Evolutionary conservation across 2,888 invertebrate genomes (phyloP).

Genomic region (Allolobophora icterica): DNA sequence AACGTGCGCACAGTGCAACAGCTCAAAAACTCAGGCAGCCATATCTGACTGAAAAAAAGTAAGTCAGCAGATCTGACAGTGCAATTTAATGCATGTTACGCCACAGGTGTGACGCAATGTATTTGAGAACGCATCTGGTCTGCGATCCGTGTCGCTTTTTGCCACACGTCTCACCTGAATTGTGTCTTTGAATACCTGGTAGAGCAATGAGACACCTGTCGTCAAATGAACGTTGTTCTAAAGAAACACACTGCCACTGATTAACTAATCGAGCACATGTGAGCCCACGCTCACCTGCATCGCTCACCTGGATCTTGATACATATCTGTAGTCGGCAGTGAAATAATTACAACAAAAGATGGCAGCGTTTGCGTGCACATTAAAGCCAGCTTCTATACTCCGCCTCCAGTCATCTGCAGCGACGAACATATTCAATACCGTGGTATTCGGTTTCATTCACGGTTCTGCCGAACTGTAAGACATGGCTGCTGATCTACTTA

Average conservation of each 20-base stretch:
- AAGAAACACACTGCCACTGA: background rate
- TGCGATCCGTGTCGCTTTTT: background rate
- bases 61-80: too few species aligned
- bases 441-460: background rate
- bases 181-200: background rate
- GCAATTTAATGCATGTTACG: background rate
- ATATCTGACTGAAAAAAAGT: too few species aligned
- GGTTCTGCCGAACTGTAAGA: too few species aligned
- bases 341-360: background rate
- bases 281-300: background rate
- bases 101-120: background rate
- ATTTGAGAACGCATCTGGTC: background rate
- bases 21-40: too few species aligned
- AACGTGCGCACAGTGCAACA: too few species aligned
- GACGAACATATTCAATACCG: too few species aligned
- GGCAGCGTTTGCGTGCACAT: background rate
- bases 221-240: background rate
- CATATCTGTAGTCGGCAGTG: background rate
- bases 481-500: background rate
- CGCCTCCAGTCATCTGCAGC: background rate
- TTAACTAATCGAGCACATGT: background rate
- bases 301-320: background rate
- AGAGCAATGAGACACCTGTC: background rate
- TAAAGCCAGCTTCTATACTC: background rate
- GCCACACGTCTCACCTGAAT: background rate